These are phyloP conservation scores for Germaria angustata DNA, from an alignment of 2,888 invertebrate species.

Conservation along the genomic window DNA sequence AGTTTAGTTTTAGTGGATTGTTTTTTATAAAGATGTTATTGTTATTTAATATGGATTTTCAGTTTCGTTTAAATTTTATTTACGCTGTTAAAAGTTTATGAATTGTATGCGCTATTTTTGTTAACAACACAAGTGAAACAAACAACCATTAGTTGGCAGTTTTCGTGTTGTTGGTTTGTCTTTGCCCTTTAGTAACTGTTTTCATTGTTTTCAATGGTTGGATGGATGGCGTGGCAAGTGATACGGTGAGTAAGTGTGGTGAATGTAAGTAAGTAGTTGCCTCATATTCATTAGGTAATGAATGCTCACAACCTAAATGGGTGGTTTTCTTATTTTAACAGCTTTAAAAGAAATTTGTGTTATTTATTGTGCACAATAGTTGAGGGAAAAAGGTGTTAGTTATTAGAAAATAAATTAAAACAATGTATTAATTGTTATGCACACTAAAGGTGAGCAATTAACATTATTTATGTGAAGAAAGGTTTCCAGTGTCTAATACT, in stretches of 20 bases:
- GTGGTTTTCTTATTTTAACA: slow-evolving; percentile 58
- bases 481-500: no score
- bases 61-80: slow-evolving; percentile 38
- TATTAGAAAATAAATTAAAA: neutral
- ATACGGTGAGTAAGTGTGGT: slow-evolving; percentile 3
- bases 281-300: slow-evolving; percentile 28
- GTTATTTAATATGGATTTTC: slow-evolving; percentile 42
- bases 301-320: slow-evolving; percentile 41
- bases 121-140: slow-evolving; percentile 19
- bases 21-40: slow-evolving; percentile 60
- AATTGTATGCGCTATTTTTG: slow-evolving; percentile 41
- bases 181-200: slow-evolving; percentile 34
- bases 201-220: slow-evolving; percentile 35
- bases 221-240: slow-evolving; percentile 13
- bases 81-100: slow-evolving; percentile 54
- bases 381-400: slow-evolving; percentile 16
- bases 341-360: slow-evolving; percentile 25
- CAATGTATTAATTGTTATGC: neutral
- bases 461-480: no score
- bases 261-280: neutral
- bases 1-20: slow-evolving; percentile 63
- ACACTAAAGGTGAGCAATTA: neutral
- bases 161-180: slow-evolving; percentile 19
- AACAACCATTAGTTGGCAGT: slow-evolving; percentile 59
- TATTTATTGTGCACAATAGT: neutral